Conservation (phyloP, 2,888 invertebrate genomes). For the Luperina nickerlii region DNA sequence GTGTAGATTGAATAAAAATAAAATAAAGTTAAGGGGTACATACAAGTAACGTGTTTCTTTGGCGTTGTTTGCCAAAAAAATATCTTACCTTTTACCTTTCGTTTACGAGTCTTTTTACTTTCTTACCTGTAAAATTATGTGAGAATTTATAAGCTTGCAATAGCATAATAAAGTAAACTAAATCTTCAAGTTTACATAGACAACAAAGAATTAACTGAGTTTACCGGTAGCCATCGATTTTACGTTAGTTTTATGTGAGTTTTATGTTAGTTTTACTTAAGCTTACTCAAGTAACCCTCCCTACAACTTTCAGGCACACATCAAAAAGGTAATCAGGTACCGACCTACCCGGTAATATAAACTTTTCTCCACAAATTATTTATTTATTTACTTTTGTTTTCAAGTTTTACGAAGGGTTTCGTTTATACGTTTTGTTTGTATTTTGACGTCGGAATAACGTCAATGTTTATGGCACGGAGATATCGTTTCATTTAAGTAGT, state of each 20-base stretch:
- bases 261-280: background rate
- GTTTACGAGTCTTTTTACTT: background rate
- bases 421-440: background rate
- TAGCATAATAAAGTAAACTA: no score
- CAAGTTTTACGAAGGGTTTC: background rate
- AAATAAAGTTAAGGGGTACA: no score
- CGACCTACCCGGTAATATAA: background rate
- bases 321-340: background rate
- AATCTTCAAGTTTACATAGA: background rate
- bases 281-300: conserved; percentile 4
- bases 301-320: conserved; percentile 17
- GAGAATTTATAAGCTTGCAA: background rate
- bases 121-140: background rate
- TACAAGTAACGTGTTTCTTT: no score
- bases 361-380: conserved; percentile 42
- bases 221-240: no score
- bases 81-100: no score
- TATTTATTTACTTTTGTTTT: conserved; percentile 21
- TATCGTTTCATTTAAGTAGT: background rate
- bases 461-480: conserved; percentile 1
- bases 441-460: background rate
- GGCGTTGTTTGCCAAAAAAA: no score
- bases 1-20: no score
- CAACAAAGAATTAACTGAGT: background rate
- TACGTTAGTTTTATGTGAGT: background rate